These are phyloP conservation scores for Cheumatopsyche charites DNA, from an alignment of 1,140 invertebrate species.

Conservation along the genomic window DNA sequence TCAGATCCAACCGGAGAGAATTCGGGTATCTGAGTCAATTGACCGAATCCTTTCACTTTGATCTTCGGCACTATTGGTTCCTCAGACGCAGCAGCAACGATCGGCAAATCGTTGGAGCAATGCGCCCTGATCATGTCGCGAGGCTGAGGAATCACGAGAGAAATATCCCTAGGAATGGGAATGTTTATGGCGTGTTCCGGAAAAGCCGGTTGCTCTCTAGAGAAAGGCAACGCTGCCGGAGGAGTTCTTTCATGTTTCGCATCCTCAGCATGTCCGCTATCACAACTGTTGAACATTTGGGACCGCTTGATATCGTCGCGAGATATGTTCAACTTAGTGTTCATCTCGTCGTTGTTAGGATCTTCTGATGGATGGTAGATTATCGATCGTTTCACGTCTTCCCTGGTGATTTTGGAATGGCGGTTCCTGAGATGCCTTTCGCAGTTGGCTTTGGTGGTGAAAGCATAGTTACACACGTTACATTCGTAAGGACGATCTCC, in stretches of 20 bases:
- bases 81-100: constrained; percentile 46
- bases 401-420: constrained; percentile 81
- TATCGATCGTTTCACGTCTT: constrained; percentile 85
- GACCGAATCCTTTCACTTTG: constrained; percentile 68
- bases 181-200: constrained; percentile 36
- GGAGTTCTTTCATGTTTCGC: constrained; percentile 54
- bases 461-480: constrained; percentile 90
- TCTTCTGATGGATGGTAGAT: constrained; percentile 87
- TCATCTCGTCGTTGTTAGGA: constrained; percentile 73
- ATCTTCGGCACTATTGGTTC: constrained; percentile 59
- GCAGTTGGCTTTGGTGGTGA: constrained; percentile 94
- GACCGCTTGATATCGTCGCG: constrained; percentile 62
- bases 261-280: constrained; percentile 56
- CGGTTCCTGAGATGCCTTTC: constrained; percentile 89
- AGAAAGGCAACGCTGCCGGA: constrained; percentile 59
- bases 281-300: constrained; percentile 55
- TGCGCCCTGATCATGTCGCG: constrained; percentile 43
- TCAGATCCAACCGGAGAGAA: constrained; percentile 52
- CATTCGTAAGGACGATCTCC: constrained; percentile 95
- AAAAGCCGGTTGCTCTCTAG: constrained; percentile 50
- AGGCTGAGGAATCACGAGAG: constrained; percentile 45
- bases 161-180: constrained; percentile 45
- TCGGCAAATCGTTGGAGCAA: constrained; percentile 34
- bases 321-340: constrained; percentile 59
- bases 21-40: constrained; percentile 63